A percentile compares a stretch with the other conserved stretches of the same genome.
Conservation (phyloP, 2,888 invertebrate species). For the Antheraea assamensis region DNA sequence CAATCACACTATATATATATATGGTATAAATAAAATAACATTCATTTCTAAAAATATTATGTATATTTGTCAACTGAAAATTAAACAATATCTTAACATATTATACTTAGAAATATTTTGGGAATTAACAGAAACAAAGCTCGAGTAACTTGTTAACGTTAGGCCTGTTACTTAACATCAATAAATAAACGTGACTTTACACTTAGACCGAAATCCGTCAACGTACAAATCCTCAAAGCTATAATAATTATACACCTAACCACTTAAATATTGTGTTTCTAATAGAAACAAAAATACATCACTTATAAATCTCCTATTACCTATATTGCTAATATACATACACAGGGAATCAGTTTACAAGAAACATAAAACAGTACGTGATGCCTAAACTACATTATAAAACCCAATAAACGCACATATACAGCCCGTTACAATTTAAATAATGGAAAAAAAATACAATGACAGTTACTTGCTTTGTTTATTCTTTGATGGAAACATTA, state of each 20-base stretch:
- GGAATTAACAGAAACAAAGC: constrained; percentile 69
- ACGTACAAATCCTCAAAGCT: constrained; percentile 22
- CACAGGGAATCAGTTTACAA: constrained; percentile 56
- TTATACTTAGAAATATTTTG: constrained; percentile 66
- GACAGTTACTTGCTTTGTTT: not conserved
- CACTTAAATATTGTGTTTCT: constrained; percentile 50
- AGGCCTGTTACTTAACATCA: constrained; percentile 54
- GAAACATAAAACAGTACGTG: constrained; percentile 33
- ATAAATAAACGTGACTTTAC: constrained; percentile 46
- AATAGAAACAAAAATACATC: constrained; percentile 53
- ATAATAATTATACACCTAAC: constrained; percentile 33
- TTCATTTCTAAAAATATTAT: constrained; percentile 65
- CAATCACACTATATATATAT: not conserved
- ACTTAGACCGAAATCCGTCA: constrained; percentile 18
- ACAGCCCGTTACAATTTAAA: not conserved
- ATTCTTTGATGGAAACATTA: not conserved
- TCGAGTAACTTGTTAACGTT: constrained; percentile 61
- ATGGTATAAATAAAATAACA: constrained; percentile 34
- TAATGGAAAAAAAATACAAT: no score
- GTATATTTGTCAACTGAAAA: constrained; percentile 81
- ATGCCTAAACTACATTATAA: constrained; percentile 32
- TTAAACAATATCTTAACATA: constrained; percentile 77
- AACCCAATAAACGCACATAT: not conserved
- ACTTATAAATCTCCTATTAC: constrained; percentile 69
- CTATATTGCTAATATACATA: constrained; percentile 75